Evolutionary conservation across 2,888 invertebrate species (phyloP).

Genomic region (Scaptomyza caliginosa): DNA sequence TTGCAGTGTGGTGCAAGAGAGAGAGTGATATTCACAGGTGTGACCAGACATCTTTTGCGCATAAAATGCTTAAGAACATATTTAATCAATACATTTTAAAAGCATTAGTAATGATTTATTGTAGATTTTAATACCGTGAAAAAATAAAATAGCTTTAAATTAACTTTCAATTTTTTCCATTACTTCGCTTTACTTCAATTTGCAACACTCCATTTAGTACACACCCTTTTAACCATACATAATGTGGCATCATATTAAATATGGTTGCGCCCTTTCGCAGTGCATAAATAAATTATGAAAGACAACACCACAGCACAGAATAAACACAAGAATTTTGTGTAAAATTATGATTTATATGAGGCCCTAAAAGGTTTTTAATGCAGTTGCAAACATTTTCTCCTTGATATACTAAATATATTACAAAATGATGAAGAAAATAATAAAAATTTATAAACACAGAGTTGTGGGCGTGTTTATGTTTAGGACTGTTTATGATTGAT

Average conservation of each 20-base stretch:
- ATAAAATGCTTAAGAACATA: no score
- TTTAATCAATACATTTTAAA: no score
- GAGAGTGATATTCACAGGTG: not conserved
- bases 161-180: constrained; percentile 21
- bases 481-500: not conserved
- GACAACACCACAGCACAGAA: constrained; percentile 9
- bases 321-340: not conserved
- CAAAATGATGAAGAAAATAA: not conserved
- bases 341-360: constrained; percentile 30
- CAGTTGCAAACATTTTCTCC: not conserved
- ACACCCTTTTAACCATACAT: constrained; percentile 5
- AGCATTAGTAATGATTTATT: no score
- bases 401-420: not conserved
- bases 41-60: not conserved
- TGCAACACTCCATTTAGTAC: constrained; percentile 14
- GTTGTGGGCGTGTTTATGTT: not conserved
- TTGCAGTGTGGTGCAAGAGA: not conserved
- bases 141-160: not conserved
- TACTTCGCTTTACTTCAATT: constrained; percentile 19
- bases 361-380: constrained; percentile 15
- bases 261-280: not conserved
- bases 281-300: constrained; percentile 31
- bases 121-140: no score
- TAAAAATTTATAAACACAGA: not conserved
- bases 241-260: not conserved